Base-by-base conservation (phyloP, 1,140 invertebrate genomes). In the Dreissena polymorpha region DNA sequence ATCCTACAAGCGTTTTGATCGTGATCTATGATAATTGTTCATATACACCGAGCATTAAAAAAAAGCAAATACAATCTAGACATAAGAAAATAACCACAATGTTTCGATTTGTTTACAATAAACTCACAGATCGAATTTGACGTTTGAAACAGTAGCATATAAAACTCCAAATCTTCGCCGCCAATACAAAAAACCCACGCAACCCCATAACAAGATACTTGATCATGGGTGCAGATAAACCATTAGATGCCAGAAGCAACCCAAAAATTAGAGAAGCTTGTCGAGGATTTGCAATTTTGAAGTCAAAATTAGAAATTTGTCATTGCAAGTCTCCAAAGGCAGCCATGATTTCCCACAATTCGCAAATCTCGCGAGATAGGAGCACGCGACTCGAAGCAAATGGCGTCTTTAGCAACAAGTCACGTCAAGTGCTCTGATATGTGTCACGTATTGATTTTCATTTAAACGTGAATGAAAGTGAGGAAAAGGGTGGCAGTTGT, bases 101-200 rank as follows among this genome's bases (percentile, higher is more conserved):
- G 39, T 39, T 39, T 39, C 39, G 60, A 71, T 82, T 82, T 82
- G 74, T 82, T 82, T 82, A 82, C 79, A 60, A 21, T 39, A 69
- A n/a, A 96, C 96, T 96, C 96, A 98, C 97, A 94, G 97, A 95
- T 95, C 97, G 96, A 94, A 97, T 96, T 95, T 98, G 97, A 94
- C 98, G 97, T 95, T 97, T 97, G 92, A 98, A 95, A 94, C 98
- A 96, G 95, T 97, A 99, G 95, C 97, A 98, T 93, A 99, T 95
- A 95, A 97, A 99, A 95, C 96, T 98, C 97, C 98, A 99, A 94
- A 99, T 96, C 95, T 97, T 97, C 91, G 97, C 97, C 92, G 97
- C 97, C 93, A 98, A 95, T 93, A 98, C 95, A 94, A 98, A 96
- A 94, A 98, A 97, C 94, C 97, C 96, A 95, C 97, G 96, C 94